Evolutionary conservation across 2,888 invertebrate genomes (phyloP).

Genomic region (Stegana nigrithorax): DNA sequence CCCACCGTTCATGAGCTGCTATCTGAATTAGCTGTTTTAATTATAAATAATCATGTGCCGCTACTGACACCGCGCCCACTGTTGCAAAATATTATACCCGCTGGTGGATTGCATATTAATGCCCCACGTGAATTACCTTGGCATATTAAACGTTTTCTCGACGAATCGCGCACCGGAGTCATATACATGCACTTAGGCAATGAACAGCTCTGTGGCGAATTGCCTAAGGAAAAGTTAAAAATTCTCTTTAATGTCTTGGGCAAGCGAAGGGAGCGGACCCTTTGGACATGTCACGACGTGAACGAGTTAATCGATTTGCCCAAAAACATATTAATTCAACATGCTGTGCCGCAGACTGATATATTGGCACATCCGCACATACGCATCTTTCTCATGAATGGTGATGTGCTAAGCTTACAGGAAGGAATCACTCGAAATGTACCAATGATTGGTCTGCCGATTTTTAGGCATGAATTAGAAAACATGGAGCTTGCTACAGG

Average conservation of each 20-base stretch:
- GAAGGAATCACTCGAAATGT: slow-evolving; percentile 68
- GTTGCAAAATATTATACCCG: slow-evolving; percentile 69
- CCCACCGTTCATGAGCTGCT: slow-evolving; percentile 65
- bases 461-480: slow-evolving; percentile 66
- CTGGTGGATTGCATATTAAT: slow-evolving; percentile 72
- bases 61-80: slow-evolving; percentile 68
- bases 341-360: slow-evolving; percentile 71
- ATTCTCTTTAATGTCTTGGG: slow-evolving; percentile 64
- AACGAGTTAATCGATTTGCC: slow-evolving; percentile 62
- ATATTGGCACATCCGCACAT: slow-evolving; percentile 69
- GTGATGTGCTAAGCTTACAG: slow-evolving; percentile 66
- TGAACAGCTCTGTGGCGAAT: slow-evolving; percentile 65
- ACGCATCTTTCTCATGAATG: slow-evolving; percentile 68
- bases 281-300: slow-evolving; percentile 70
- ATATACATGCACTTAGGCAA: slow-evolving; percentile 70
- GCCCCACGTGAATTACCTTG: slow-evolving; percentile 64
- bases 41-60: slow-evolving; percentile 70
- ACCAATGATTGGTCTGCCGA: slow-evolving; percentile 68
- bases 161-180: slow-evolving; percentile 67
- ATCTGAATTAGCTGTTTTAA: slow-evolving; percentile 67
- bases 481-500: slow-evolving; percentile 58
- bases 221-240: slow-evolving; percentile 62
- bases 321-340: slow-evolving; percentile 68
- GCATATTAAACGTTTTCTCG: slow-evolving; percentile 68
- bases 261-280: slow-evolving; percentile 64